Evolutionary conservation across 2,797 vertebrate genomes (phyloP).

Genomic region (Manis javanica): DNA sequence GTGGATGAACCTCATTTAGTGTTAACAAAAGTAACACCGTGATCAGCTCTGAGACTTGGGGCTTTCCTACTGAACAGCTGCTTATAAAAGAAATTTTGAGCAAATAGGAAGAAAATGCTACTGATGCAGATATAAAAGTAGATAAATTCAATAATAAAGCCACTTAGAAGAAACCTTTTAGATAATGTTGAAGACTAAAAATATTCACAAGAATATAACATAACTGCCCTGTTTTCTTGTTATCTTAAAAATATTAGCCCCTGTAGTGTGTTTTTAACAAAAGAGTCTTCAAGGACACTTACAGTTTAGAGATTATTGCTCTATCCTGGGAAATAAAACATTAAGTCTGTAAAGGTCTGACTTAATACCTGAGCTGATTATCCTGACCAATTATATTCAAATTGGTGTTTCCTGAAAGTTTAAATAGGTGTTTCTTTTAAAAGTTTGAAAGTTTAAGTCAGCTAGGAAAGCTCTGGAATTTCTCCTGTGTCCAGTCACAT

Average conservation of each 20-base stretch:
- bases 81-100: not conserved
- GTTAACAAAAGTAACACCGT: not conserved
- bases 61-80: not conserved
- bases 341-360: not conserved
- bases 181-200: not conserved
- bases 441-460: not conserved
- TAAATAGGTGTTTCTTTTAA: not conserved
- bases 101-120: not conserved
- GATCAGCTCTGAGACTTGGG: not conserved
- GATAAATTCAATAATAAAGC: not conserved
- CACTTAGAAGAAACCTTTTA: not conserved
- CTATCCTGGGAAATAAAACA: conserved; percentile 12
- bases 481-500: not conserved
- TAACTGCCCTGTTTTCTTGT: not conserved
- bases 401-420: not conserved
- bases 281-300: not conserved
- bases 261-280: not conserved
- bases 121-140: not conserved
- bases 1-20: not conserved
- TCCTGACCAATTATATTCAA: not conserved
- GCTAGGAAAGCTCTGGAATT: not conserved
- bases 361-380: not conserved
- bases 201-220: not conserved
- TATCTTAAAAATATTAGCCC: not conserved
- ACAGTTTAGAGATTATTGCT: not conserved